Evolutionary conservation across 35 echinoderm and acorn worm genomes (phyloP).

Genomic region (Lytechinus pictus): DNA sequence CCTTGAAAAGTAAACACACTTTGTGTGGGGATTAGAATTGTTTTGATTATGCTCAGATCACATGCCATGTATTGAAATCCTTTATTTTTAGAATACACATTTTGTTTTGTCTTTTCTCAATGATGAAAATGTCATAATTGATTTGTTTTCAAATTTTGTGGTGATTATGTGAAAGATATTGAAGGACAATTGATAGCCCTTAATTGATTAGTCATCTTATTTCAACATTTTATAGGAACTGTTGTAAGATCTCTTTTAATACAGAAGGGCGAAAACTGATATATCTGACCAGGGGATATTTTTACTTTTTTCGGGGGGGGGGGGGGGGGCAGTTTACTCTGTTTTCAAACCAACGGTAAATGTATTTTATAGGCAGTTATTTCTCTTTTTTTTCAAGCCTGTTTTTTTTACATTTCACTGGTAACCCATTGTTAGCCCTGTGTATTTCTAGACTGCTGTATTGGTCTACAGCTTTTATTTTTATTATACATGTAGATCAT

Average conservation of each 20-base stretch:
- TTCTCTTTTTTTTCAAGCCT: too few relatives aligned
- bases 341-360: too few relatives aligned
- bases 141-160: background rate
- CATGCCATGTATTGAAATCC: background rate
- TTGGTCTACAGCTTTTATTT: too few relatives aligned
- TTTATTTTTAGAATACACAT: background rate
- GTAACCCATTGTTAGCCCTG: too few relatives aligned
- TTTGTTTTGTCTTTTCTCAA: background rate
- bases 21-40: background rate
- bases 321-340: too few relatives aligned
- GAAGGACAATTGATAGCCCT: background rate
- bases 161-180: background rate
- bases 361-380: too few relatives aligned
- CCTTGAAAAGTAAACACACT: conserved; percentile 8
- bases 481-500: too few relatives aligned
- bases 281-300: too few relatives aligned
- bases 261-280: too few relatives aligned
- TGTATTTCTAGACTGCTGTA: too few relatives aligned
- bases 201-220: background rate
- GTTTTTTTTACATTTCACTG: too few relatives aligned
- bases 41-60: background rate
- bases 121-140: background rate
- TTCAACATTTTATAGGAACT: background rate
- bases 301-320: too few relatives aligned
- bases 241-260: background rate